A percentile compares a stretch with the other conserved stretches of the same genome.
Conservation (phyloP, 1,140 invertebrate species). For the Periplaneta americana region DNA sequence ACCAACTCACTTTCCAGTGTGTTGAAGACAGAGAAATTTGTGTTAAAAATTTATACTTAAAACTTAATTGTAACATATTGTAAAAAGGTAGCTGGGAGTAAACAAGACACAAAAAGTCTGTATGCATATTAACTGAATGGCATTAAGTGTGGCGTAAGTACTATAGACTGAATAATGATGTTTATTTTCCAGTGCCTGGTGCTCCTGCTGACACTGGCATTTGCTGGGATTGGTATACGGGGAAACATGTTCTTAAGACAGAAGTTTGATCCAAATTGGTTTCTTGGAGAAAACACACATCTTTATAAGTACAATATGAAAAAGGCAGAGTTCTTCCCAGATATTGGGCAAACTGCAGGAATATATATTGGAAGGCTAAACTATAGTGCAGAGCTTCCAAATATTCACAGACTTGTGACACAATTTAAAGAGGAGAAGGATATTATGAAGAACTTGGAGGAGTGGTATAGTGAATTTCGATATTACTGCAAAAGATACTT, state of each 20-base stretch:
- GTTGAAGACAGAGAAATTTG: no score
- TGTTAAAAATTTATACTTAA: no score
- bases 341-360: conserved; percentile 55
- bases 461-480: conserved; percentile 54
- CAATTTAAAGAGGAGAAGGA: conserved; percentile 44
- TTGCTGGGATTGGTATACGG: conserved; percentile 52
- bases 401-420: conserved; percentile 49
- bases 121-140: no score
- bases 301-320: conserved; percentile 53
- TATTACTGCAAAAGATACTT: conserved; percentile 48
- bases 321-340: conserved; percentile 52
- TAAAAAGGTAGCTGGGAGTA: no score
- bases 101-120: no score
- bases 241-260: conserved; percentile 58
- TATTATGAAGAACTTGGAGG: conserved; percentile 48
- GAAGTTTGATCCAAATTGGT: conserved; percentile 73
- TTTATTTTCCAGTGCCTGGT: conserved; percentile 39
- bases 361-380: conserved; percentile 62
- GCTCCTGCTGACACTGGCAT: conserved; percentile 48
- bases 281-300: conserved; percentile 64
- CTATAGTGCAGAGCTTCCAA: conserved; percentile 54
- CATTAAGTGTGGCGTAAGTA: no score
- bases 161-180: not conserved
- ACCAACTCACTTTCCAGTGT: no score
- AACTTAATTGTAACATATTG: no score